Base-by-base conservation (phyloP, 1,140 invertebrate species). In the Ceratoteleas bidentatus region DNA sequence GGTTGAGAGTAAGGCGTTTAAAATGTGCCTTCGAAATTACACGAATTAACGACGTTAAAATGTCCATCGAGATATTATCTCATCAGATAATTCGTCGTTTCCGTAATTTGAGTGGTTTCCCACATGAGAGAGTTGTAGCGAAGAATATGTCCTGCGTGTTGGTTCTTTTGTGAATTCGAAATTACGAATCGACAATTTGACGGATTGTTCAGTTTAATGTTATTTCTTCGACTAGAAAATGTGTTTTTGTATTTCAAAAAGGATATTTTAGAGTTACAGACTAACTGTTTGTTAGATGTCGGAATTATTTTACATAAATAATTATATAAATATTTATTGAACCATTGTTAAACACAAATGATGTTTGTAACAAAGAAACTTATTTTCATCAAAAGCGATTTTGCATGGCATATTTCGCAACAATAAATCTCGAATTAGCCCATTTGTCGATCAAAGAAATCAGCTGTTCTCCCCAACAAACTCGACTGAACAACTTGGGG, bases 21-120 rank as follows among this genome's bases (percentile, higher is more conserved):
- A 16, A 56, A 33, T 10, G 43, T 50, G n/a, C 53, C 14, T n/a
- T 53, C 5, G 40, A 74, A 68, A 68, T 62, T 68, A 40, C 36
- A 54, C 54, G 40, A 76, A 76, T 76, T 76, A 62, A 76, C n/a
- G n/a, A 68, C 33, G 57, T 58, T 69, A 69, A 77, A 57, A 69
- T 58, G 40, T 58, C 52, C 7, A 10, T 11, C 3, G 52, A 69
- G 65, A 77, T 77, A 40, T 49, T 68, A 76, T 68, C 74, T 69
- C 49, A 69, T 69, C 58, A 62, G 50, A 76, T 76, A 68, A 76
- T 68, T 61, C 62, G 65, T 65, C 65, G 61, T 47, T 76, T 68
- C 57, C 57, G 43, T 76, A 68, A 57, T 66, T 60, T 75, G 10
- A 66, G 36, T 47, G 13, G 49, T 62, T 76, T 76, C 73, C 73